These are phyloP conservation scores for Harpagoxenus sublaevis DNA, from an alignment of 2,888 invertebrate genomes.

Conservation along the genomic window DNA sequence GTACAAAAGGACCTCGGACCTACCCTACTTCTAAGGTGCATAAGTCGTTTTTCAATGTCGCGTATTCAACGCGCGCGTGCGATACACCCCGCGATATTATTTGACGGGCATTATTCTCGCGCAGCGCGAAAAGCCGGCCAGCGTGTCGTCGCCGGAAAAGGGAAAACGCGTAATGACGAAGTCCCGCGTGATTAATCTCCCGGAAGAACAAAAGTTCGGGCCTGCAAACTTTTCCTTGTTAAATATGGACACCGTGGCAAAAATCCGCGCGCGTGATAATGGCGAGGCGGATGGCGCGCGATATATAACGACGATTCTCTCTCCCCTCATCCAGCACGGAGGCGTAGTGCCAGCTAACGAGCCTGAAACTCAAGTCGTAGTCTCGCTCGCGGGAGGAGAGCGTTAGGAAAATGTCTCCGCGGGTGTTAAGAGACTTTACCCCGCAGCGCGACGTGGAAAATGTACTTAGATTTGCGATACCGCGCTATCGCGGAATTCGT, in stretches of 20 bases:
- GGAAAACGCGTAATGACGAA: slow-evolving; percentile 55
- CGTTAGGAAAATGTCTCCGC: slow-evolving; percentile 41
- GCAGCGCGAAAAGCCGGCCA: slow-evolving; percentile 1
- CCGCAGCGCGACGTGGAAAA: slow-evolving; percentile 40
- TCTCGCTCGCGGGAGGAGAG: too few relatives aligned
- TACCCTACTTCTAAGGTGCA: not conserved
- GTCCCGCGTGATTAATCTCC: slow-evolving; percentile 56
- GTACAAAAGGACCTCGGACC: not conserved
- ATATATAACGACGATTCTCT: slow-evolving; percentile 36
- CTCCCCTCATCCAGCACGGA: slow-evolving; percentile 22
- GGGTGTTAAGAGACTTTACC: slow-evolving; percentile 50
- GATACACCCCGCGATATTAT: slow-evolving; percentile 28
- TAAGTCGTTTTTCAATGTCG: slow-evolving; percentile 32
- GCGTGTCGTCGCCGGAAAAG: not conserved
- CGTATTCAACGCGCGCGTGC: not conserved
- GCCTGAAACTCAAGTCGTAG: slow-evolving; percentile 46
- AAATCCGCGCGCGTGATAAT: slow-evolving; percentile 52
- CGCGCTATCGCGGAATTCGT: slow-evolving; percentile 20
- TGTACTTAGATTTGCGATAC: slow-evolving; percentile 36
- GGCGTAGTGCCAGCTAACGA: slow-evolving; percentile 43
- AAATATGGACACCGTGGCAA: slow-evolving; percentile 55
- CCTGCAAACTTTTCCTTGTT: slow-evolving; percentile 59
- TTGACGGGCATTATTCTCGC: slow-evolving; percentile 26
- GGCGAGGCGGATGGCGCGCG: slow-evolving; percentile 10
- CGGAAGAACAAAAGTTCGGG: slow-evolving; percentile 56